phyloP scores from a whole-genome alignment of 2,888 invertebrate genomes.

The Chloroclysta siterata region DNA sequence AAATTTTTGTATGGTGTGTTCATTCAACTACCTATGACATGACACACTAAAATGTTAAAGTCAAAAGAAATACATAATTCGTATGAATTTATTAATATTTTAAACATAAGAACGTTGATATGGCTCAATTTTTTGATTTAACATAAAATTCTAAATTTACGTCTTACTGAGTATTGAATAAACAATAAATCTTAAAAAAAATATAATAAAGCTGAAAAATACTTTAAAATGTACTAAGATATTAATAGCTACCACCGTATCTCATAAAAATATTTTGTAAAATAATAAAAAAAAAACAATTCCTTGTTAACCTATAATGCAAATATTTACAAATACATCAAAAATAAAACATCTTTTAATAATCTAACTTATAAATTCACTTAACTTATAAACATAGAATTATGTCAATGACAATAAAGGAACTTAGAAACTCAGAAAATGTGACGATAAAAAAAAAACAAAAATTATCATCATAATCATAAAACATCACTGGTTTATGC shows the following conservation, averaged over 20 bases:
- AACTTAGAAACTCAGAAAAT: constrained; percentile 15
- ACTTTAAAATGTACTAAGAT: constrained; percentile 49
- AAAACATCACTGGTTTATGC: constrained; percentile 19
- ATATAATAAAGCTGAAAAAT: constrained; percentile 50
- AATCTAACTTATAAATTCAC: constrained; percentile 1
- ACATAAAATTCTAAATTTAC: constrained; percentile 26
- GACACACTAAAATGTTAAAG: background rate
- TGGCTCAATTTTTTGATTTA: constrained; percentile 36
- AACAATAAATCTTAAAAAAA: constrained; percentile 48
- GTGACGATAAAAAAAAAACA: constrained; percentile 2
- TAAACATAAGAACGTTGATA: constrained; percentile 18
- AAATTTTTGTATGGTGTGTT: too few relatives aligned
- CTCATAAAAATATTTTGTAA: constrained; percentile 31
- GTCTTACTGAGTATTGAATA: constrained; percentile 41
- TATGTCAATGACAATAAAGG: constrained; percentile 9
- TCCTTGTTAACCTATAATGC: constrained; percentile 18
- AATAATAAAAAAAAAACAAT: constrained; percentile 32
- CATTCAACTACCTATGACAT: background rate
- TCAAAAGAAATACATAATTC: background rate
- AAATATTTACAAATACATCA: constrained; percentile 26
- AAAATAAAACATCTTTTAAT: constrained; percentile 20
- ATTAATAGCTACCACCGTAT: constrained; percentile 51
- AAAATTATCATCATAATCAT: background rate
- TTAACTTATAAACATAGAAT: background rate
- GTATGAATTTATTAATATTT: background rate